Evolutionary conservation across 2,888 invertebrate genomes (phyloP), one percentile per base, ranked within the genome.

Genomic region (Standfussiana lucernea): DNA sequence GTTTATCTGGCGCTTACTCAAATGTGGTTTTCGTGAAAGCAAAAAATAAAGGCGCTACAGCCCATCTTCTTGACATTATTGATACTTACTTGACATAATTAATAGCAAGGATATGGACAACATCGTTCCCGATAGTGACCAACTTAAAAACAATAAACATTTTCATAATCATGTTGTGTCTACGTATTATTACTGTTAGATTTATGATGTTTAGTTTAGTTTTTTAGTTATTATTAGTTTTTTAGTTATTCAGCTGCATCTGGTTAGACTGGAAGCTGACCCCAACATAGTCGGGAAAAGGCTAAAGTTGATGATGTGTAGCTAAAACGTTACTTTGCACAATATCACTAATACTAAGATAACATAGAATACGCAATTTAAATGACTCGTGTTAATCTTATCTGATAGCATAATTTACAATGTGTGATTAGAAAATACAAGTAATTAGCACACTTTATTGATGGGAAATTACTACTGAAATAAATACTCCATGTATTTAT

Each of bases 41-140:
- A 28, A 7, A 50, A n/a, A 11, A 50, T n/a, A 1, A 50, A 28
- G 37, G 37, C 53, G 28, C 5, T 15, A 32, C 28, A 13, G 15
- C 4, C 21, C 6, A 11, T 24, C 24, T 59, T 59, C 61, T 47
- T 61, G 59, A 72, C 35, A 72, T 72, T 59, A 72, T 61, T 32
- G 37, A 74, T 73, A 73, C 40, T 73, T 61, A 50, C 74, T 75
- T 75, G 61, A 75, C 37, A 75, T n/a, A 47, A 61, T 72, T 61
- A n/a, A 5, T 32, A 21, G 13, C 32, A 21, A 35, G 35, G 0
- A 15, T 21, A 28, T 53, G 11, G 28, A 10, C 65, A 66, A 32
- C 28, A 40, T 15, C 40, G 21, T 50, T 4, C 28, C 2, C 15
- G 28, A 28, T 28, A 7, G 15, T 28, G 15, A 7, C 2, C 15